Base-by-base conservation (phyloP, 2,797 vertebrate species). In the Argentina silus region DNA sequence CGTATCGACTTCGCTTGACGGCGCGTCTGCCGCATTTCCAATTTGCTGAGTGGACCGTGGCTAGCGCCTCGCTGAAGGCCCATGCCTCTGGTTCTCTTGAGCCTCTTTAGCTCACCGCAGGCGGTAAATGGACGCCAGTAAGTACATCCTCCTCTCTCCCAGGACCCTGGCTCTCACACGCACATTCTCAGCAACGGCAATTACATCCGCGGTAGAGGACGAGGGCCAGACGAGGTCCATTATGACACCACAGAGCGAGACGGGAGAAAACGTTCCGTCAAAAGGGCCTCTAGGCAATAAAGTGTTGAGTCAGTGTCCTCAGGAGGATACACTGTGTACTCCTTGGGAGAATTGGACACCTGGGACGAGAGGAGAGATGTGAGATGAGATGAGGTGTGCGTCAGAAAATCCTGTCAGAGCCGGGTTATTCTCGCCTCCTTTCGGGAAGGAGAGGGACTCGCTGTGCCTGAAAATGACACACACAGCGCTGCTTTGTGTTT, bases 261-360 rank as follows among this genome's bases (percentile, higher is more conserved):
- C 67, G 60, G 74, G 65, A 36, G 56, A 74, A 67, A 74, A 73
- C 50, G 65, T 61, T 56, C 15, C 3, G 74, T 55, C 68, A 10
- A 71, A 77, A 77, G 78, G 64, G 23, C 83, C 83, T 67, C 1
- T 3, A 0, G 74, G 84, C 63, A 75, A 44, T 72, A 76, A 85
- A 78, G 50, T 43, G 36, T 60, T 0, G 55, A 69, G 69, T 78
- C 21, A 17, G 42, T 81, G 86, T 82, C 81, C 73, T 69, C 27
- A 72, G 73, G 77, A 83, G 78, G 69, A 86, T 72, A 89, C 91
- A 62, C 17, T 45, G 63, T 85, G 90, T 90, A 78, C 86, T 67
- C 50, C 6, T 27, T 0, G 2, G 63, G 65, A 78, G 72, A 84
- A 87, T 51, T 81, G 81, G 73, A 12, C 67, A 77, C 36, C 50